Percentiles rank a stretch among this genome's conserved stretches.
Evolutionary conservation across 2,797 vertebrate species (phyloP).

Genomic region (Leuciscus waleckii): DNA sequence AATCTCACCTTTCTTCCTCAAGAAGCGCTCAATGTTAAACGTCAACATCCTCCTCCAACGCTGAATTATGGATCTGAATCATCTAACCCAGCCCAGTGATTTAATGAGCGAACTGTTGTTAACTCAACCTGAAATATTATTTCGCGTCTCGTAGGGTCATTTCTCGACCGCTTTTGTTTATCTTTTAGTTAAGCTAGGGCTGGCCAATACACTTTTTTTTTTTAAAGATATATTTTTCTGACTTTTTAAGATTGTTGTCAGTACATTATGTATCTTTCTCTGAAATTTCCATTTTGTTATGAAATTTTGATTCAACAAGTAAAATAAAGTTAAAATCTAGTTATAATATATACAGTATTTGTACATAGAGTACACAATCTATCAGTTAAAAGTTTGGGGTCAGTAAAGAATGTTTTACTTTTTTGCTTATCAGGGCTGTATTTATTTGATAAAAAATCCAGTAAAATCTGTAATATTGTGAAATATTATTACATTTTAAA

Average conservation of each 20-base stretch:
- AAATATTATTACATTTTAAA: not conserved
- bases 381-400: too few species aligned
- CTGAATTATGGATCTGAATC: conserved; percentile 59
- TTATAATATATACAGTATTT: not conserved
- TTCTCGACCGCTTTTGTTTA: conserved; percentile 45
- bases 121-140: conserved; percentile 50
- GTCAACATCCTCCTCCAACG: conserved; percentile 54
- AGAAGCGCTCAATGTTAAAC: conserved; percentile 49
- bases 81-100: conserved; percentile 50
- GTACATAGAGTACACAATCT: not conserved
- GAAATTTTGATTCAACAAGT: not conserved
- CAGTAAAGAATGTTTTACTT: not conserved
- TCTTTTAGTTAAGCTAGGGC: conserved; percentile 29
- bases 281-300: not conserved
- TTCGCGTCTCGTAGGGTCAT: conserved; percentile 42
- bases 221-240: not conserved
- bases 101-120: conserved; percentile 59
- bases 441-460: not conserved
- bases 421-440: not conserved
- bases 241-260: not conserved
- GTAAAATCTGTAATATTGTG: not conserved
- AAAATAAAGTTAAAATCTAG: not conserved
- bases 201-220: not conserved
- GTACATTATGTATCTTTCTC: not conserved
- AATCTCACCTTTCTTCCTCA: conserved; percentile 58